Base-by-base conservation (phyloP, 1,140 invertebrate genomes). In the Drosophila melanogaster region DNA sequence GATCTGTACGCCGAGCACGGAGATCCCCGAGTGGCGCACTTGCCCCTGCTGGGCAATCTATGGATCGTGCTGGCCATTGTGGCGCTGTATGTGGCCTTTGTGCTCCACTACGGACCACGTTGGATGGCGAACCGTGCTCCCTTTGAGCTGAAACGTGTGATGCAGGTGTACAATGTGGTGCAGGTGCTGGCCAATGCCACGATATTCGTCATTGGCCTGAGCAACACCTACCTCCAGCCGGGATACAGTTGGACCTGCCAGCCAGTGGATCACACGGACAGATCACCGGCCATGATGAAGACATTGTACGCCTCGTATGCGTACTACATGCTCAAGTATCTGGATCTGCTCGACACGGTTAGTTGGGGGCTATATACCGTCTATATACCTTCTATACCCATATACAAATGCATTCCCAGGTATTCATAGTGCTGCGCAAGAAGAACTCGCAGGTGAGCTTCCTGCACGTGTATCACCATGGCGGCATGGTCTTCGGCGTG, bases 401-500 rank as follows among this genome's bases (percentile, higher is more conserved):
- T 5, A 4, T 37, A 17, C 2, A 19, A 22, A 0, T 30, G 3
- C 38, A 40, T 17, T 72, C 38, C 2, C 60, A 94, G 87, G 92
- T 96, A n/a, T 96, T 97, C 86, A 96, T 97, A 81, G 94, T 97
- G 50, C 80, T 96, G 47, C 94, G 96, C 4, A 97, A 98, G 91
- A 98, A 98, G 89, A 93, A 96, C 61, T 95, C 95, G 65, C 96
- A 98, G 92, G 92, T 97, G 4, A 95, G 95, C 12, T 96, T 97
- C 81, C 94, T 98, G 4, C 97, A 98, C 75, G 94, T 97, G 0
- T 97, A 97, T 90, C 97, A 98, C 90, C 97, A 98, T 84, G 94
- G 94, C 6, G 94, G 94, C 1, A 97, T 97, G 95, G 91, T 95
- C 3, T 73, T 94, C 5, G 92, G 92, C 0, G 90, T 91, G 12